Conservation (phyloP, 2,888 invertebrate species). For the Pristionchus maxplancki region DNA sequence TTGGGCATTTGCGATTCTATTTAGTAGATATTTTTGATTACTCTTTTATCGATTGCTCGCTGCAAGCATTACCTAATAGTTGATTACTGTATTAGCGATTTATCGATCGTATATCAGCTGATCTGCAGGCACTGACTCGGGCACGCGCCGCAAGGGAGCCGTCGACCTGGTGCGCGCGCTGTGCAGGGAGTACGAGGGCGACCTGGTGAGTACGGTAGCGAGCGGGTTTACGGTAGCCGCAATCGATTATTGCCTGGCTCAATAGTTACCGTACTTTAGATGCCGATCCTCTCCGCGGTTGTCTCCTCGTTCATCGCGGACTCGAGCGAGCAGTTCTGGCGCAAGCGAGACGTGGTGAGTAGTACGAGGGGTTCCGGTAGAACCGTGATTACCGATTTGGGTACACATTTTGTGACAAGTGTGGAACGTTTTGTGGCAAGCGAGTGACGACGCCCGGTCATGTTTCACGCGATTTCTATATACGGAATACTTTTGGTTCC, state of each 20-base stretch:
- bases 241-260: no score
- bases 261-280: neutral
- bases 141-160: conserved; percentile 94
- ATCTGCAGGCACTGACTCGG: conserved; percentile 84
- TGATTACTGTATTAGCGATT: no score
- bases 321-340: conserved; percentile 84
- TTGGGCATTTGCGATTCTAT: no score
- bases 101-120: neutral
- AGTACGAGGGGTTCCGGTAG: no score
- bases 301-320: conserved; percentile 48
- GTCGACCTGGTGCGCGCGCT: conserved; percentile 96
- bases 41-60: no score
- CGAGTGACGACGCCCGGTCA: no score
- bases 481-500: no score
- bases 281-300: conserved; percentile 47
- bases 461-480: neutral
- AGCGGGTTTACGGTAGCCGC: neutral
- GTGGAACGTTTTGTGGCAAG: neutral
- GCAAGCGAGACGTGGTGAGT: conserved; percentile 86
- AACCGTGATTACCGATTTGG: no score
- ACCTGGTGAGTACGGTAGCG: conserved; percentile 60
- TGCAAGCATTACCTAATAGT: no score
- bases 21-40: no score
- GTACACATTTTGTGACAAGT: no score
- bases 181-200: conserved; percentile 88